These are phyloP conservation scores for Chironomus tepperi DNA, from an alignment of 1,140 invertebrate genomes.

Conservation along the genomic window DNA sequence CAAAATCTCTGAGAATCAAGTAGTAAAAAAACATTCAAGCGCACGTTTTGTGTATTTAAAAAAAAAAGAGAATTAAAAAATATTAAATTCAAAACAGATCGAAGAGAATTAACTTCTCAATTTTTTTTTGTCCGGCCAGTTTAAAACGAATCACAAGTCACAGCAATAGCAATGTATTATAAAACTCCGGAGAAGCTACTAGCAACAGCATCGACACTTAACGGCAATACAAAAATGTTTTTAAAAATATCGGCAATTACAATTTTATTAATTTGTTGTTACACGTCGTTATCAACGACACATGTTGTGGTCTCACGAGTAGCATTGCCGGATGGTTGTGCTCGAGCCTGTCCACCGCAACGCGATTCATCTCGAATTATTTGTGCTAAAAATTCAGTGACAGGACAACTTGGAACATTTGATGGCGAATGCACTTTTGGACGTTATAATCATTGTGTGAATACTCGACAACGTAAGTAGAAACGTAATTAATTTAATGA, in stretches of 20 bases:
- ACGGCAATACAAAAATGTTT: not conserved
- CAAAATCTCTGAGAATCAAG: no score
- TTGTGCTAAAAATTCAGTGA: not conserved
- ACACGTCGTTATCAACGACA: not conserved
- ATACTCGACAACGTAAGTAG: not conserved
- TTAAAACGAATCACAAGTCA: not conserved
- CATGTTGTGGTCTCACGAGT: not conserved
- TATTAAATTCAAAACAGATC: not conserved
- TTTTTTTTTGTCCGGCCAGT: not conserved
- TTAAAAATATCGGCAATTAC: not conserved
- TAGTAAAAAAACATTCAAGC: no score
- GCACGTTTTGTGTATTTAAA: no score
- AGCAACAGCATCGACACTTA: not conserved
- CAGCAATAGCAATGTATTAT: not conserved
- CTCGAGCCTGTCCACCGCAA: not conserved
- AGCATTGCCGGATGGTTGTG: not conserved
- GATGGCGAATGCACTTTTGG: not conserved
- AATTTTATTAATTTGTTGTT: not conserved
- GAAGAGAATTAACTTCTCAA: not conserved
- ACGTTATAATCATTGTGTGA: not conserved
- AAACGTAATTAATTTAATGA: not conserved
- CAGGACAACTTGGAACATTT: not conserved
- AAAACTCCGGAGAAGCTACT: not conserved
- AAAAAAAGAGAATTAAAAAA: not conserved
- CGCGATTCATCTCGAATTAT: not conserved